Percentiles rank a stretch among this genome's conserved stretches.
These are phyloP conservation scores for Pelodytes ibericus DNA, from an alignment of 2,797 vertebrate genomes.

Conservation along the genomic window DNA sequence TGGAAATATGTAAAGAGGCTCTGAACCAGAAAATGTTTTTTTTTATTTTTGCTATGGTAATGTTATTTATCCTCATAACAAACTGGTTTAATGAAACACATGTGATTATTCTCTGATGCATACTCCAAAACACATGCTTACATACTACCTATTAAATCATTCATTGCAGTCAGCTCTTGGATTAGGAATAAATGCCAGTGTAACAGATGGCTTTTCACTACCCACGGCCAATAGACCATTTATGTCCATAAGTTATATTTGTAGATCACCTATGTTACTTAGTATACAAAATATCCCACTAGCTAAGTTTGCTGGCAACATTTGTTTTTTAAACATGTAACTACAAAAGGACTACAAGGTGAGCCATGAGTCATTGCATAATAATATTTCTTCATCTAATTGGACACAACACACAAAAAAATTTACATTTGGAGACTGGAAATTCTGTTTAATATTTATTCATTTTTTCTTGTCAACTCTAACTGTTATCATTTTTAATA, in stretches of 20 bases:
- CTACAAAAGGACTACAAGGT: too few species aligned
- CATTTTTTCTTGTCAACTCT: too few species aligned
- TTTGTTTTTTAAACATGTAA: neutral
- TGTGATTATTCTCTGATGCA: slow-evolving; percentile 13
- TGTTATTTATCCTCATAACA: neutral
- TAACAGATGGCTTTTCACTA: slow-evolving; percentile 39
- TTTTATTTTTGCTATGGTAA: neutral
- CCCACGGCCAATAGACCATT: slow-evolving; percentile 35
- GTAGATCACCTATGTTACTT: slow-evolving; percentile 11
- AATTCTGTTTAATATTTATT: too few species aligned
- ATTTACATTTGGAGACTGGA: too few species aligned
- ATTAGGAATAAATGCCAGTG: slow-evolving; percentile 22
- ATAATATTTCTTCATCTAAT: too few species aligned
- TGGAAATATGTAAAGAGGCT: neutral
- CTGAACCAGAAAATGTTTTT: neutral
- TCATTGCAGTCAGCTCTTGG: slow-evolving; percentile 19
- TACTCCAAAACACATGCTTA: slow-evolving; percentile 27
- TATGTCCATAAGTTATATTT: slow-evolving; percentile 42
- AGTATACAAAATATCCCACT: neutral
- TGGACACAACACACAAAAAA: too few species aligned
- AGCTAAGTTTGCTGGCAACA: neutral
- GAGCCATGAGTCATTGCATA: too few species aligned
- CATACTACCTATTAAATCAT: slow-evolving; percentile 34
- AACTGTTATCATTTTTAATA: too few species aligned
- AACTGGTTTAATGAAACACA: slow-evolving; percentile 24